Evolutionary conservation across 2,888 invertebrate species (phyloP), one percentile per base, ranked within the genome.

Genomic region (Agrochola lychnidis): DNA sequence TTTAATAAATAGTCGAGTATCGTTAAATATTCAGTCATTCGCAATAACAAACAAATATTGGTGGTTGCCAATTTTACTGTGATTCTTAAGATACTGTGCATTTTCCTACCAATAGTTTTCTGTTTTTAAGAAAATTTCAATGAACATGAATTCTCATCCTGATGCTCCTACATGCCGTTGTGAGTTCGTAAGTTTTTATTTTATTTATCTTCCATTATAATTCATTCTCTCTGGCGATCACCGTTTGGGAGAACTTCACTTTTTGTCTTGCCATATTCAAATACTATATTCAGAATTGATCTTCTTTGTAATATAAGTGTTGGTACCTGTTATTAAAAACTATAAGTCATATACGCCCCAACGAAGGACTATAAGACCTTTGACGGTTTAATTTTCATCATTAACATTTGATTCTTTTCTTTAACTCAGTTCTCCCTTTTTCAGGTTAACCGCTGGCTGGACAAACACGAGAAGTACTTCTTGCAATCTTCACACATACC

Each of bases 121-220:
- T 19, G 25, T 69, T 56, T 56, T 40, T 0, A 56, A 36, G 2
- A 19, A 12, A 10, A 40, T 12, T 25, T 51, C 0, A n/a, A 42
- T 4, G 0, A 48, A 3, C 9, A 84, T 84, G 82, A 30, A 85
- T 76, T 36, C 48, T 53, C 57, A 67, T 22, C 5, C 36, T 6
- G 40, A 25, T 19, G 2, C 12, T 2, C 16, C 36, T 2, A 12
- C n/a, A 0, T 88, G 87, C 51, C 87, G 88, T 22, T 83, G 88
- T 51, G 80, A 87, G 66, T 85, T 73, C 61, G 88, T 87, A 78
- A 87, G 88, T 85, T 51, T 19, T 66, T 53, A 10, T n/a, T 5
- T 3, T 56, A 51, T 36, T 70, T 19, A 56, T 57, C 9, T 66
- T 19, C 9, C 5, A 25, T 25, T 25, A 5, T 45, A 9, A 22